Evolutionary conservation across 30 jellyfish, hydroid and myxozoan species (phyloP).

Genomic region (Chironex yamaguchii): DNA sequence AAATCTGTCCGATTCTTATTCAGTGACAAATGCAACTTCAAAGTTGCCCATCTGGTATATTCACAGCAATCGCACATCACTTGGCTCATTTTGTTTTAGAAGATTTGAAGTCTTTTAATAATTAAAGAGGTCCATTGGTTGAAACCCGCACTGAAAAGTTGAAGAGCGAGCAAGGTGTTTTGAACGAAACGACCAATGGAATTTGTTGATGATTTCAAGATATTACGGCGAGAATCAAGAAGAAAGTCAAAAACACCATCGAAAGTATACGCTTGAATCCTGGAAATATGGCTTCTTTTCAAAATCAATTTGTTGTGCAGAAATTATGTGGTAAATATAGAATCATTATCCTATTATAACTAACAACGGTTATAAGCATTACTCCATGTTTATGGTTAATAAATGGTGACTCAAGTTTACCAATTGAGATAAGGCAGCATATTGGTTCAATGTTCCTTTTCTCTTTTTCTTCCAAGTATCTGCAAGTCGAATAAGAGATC

Average conservation of each 20-base stretch:
- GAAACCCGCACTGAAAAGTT: neutral
- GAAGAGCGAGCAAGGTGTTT: neutral
- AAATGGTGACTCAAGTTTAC: no score
- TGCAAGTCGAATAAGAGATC: constrained; percentile 29
- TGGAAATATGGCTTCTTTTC: neutral
- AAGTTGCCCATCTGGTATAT: no score
- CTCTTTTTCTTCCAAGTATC: neutral
- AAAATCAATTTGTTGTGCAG: neutral
- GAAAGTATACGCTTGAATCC: no score
- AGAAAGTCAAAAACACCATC: no score
- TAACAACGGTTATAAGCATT: no score
- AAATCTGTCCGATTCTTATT: no score
- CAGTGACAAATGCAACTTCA: no score
- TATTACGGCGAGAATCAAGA: neutral
- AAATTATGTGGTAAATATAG: neutral
- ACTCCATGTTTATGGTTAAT: no score
- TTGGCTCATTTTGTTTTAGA: neutral
- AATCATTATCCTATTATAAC: neutral
- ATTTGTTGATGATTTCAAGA: neutral
- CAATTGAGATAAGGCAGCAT: no score
- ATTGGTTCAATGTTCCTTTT: neutral
- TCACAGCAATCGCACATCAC: neutral
- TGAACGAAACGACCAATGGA: neutral
- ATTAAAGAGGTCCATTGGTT: neutral
- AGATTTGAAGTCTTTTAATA: neutral